phyloP scores from a whole-genome alignment of 2,888 invertebrate genomes.

The Protophormia terraenovae region DNA sequence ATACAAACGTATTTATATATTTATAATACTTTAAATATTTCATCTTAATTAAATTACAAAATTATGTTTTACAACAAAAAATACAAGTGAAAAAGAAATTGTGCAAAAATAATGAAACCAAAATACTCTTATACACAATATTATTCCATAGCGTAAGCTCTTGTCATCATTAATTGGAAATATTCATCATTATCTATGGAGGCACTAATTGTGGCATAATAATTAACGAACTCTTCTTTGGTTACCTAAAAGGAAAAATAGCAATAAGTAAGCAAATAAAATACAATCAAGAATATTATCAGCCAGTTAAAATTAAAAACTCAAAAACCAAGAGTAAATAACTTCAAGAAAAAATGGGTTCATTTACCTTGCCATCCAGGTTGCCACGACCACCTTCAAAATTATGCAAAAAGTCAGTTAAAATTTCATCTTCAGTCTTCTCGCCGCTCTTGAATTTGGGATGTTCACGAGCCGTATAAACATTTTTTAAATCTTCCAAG shows the following conservation, averaged over 20 bases:
- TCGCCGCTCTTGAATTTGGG: constrained; percentile 94
- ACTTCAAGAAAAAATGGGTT: neutral
- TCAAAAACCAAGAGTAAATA: neutral
- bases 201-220: constrained; percentile 96
- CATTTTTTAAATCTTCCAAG: constrained; percentile 88
- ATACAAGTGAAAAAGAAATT: neutral
- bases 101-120: constrained; percentile 33
- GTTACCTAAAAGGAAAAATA: constrained; percentile 86
- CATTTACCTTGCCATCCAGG: constrained; percentile 88
- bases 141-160: constrained; percentile 91
- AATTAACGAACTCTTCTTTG: constrained; percentile 95
- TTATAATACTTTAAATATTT: constrained; percentile 36
- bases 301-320: neutral
- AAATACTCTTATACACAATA: neutral
- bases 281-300: neutral
- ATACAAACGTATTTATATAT: neutral
- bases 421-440: constrained; percentile 90
- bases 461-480: constrained; percentile 91
- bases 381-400: constrained; percentile 88
- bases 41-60: constrained; percentile 22
- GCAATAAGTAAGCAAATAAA: too few species aligned
- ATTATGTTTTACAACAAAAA: neutral
- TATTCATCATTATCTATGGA: constrained; percentile 97
- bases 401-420: constrained; percentile 91
- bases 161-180: constrained; percentile 97